phyloP scores from a whole-genome alignment of 2,888 invertebrate genomes.

The Nudaria mundana region DNA sequence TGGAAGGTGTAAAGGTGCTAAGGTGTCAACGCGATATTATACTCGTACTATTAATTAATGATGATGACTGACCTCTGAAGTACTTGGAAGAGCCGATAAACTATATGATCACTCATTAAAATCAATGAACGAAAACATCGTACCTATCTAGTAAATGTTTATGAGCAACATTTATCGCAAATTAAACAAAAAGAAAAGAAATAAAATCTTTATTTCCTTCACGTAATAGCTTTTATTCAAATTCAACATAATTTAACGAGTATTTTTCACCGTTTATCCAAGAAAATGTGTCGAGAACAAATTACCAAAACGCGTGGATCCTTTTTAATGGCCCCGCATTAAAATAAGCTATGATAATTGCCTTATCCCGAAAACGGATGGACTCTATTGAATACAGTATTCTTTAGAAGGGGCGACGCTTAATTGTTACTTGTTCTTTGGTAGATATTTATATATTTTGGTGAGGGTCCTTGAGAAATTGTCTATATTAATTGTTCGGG shows the following conservation, averaged over 20 bases:
- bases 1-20: too few relatives aligned
- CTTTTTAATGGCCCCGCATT: conserved; percentile 32
- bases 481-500: too few relatives aligned
- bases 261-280: conserved; percentile 18
- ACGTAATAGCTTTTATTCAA: neutral
- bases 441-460: conserved; percentile 6
- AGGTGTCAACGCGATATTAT: too few relatives aligned
- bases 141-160: too few relatives aligned
- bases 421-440: conserved; percentile 20
- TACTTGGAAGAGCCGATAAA: too few relatives aligned
- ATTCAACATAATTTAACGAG: conserved; percentile 17
- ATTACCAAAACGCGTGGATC: conserved; percentile 19
- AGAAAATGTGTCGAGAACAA: conserved; percentile 23
- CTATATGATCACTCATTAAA: too few relatives aligned
- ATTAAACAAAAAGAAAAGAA: neutral
- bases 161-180: too few relatives aligned
- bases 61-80: too few relatives aligned
- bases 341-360: conserved; percentile 51
- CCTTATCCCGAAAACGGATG: conserved; percentile 38
- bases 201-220: neutral
- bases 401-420: conserved; percentile 14
- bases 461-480: too few relatives aligned
- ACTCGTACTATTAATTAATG: too few relatives aligned
- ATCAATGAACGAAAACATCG: too few relatives aligned
- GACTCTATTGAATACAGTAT: conserved; percentile 34